Evolutionary conservation across 1,140 invertebrate species (phyloP).

Genomic region (Arctopsyche grandis): DNA sequence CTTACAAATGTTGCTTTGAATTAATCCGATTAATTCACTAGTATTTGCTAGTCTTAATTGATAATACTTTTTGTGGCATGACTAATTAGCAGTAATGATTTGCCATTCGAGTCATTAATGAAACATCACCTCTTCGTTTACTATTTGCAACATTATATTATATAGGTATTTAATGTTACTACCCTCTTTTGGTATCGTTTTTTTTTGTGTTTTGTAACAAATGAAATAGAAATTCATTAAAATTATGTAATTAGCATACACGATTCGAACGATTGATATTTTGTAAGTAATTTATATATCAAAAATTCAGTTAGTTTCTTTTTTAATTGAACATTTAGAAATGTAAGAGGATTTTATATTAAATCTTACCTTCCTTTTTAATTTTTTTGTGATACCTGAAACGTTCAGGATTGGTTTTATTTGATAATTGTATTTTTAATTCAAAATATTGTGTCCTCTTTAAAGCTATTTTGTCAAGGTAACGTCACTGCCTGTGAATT

Average conservation of each 20-base stretch:
- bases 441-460: not conserved
- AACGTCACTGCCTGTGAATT: not conserved
- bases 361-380: not conserved
- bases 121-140: too few species aligned
- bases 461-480: too few species aligned
- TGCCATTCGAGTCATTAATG: too few species aligned
- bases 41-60: conserved; percentile 20
- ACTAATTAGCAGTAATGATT: too few species aligned
- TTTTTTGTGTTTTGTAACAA: too few species aligned
- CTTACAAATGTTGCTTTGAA: not conserved
- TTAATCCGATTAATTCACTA: not conserved
- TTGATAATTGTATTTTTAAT: not conserved
- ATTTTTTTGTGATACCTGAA: conserved; percentile 21
- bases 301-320: not conserved
- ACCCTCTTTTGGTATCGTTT: too few species aligned
- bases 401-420: conserved; percentile 8
- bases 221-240: too few species aligned
- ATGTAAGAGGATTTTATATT: not conserved
- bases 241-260: too few species aligned
- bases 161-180: too few species aligned
- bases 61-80: not conserved
- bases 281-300: too few species aligned
- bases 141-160: too few species aligned
- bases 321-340: not conserved
- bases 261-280: too few species aligned